Base-by-base conservation (phyloP, 2,888 invertebrate species). In the Scelioninae gen. 1 region DNA sequence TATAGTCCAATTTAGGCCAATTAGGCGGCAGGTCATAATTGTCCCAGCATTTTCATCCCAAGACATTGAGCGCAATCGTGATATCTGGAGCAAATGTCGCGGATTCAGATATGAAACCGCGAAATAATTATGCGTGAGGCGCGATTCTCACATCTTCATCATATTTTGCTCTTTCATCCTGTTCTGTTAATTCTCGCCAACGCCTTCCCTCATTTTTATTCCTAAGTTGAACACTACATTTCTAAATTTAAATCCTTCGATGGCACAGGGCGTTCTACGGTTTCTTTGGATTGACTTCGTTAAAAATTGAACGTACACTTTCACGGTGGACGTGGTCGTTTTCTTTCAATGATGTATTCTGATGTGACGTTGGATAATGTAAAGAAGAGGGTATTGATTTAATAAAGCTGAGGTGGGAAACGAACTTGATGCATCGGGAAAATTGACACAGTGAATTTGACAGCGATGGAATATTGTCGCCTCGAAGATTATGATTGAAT, bases 1-100 rank as follows among this genome's bases (percentile, higher is more conserved):
- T 62, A 23, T 23, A 62, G 72, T 45, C 79, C 89, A 92, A 92
- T 92, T 92, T 89, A 91, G 91, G 91, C 88, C 92, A 92, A 92
- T 92, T 92, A 92, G 90, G 66, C 85, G 85, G 43, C 81, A 84
- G 85, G 87, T 91, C 87, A 87, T 92, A 92, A 92, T 91, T 91
- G 90, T 88, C 87, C 84, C 84, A 76, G 81, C 86, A 84, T 75
- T 86, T 75, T 83, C 69, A 86, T 87, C 84, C 85, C 47, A 65
- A 79, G 69, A 47, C 81, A 83, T 77, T 68, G 83, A 75, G 82
- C 60, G 74, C 65, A 83, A 82, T 82, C 74, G 68, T 38, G 71
- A 76, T 76, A 83, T 80, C 74, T 84, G 84, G 80, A 74, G 60
- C 81, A 74, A 71, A 65, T 29, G 53, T 23, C 60, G 68, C 56